Evolutionary conservation across 2,113 vertebrate species (phyloP), one percentile per base, ranked within the genome.

Genomic region (Nanger granti): DNA sequence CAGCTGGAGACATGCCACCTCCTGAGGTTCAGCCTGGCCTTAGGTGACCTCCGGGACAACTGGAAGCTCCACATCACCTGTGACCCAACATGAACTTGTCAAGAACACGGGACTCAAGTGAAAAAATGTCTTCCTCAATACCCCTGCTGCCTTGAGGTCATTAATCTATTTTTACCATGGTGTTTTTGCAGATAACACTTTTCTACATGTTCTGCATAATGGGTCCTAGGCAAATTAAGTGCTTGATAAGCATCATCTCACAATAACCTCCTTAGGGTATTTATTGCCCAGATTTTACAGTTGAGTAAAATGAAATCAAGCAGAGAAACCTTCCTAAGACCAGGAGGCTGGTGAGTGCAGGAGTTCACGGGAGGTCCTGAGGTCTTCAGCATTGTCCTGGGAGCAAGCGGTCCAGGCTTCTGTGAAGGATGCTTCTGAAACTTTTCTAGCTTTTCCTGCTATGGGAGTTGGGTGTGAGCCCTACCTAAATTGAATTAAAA

Each of bases 401-500:
- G 49, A 54, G 18, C 64, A 64, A 4, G 9, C 3, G 2, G 3
- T 26, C 59, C 20, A 7, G 34, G 8, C 44, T 85, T 60, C 41
- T 29, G 4, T 0, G 31, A 84, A 52, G 69, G 26, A 49, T 12
- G 17, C 55, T 49, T 55, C 79, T n/a, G 83, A 55, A 47, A 37
- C 17, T 20, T 85, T 41, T 92, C 44, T 69, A 47, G 55, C 52
- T 12, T 90, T 47, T 83, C 34, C n/a, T 37, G 79, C 82, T 69
- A 0, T 24, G 52, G 87, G 57, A 41, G 26, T 37, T 97, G 60
- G 49, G 7, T 89, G 8, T 1, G 29, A 89, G 73, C 57, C 24
- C 26, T 69, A 28, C 80, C 66, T 62, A 94, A 97, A 91, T 88
- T 57, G 94, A 98, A 97, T 94, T 92, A 91, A 92, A 97, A 73